These are phyloP conservation scores for Clupea harengus DNA, from an alignment of 2,113 vertebrate genomes.

Conservation along the genomic window DNA sequence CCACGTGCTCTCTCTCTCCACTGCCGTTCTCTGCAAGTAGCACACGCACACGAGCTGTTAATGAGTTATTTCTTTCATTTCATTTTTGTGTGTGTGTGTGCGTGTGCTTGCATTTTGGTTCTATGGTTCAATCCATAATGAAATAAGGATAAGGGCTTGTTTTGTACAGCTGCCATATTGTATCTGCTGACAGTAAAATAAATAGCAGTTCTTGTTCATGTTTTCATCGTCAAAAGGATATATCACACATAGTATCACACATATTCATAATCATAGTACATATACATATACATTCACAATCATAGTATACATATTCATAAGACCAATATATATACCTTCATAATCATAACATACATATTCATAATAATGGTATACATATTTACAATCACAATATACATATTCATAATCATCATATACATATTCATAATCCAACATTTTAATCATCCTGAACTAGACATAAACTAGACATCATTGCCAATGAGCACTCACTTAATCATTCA, in stretches of 20 bases:
- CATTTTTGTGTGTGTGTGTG: neutral
- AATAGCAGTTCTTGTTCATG: neutral
- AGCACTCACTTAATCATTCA: neutral
- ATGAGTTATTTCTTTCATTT: conserved; percentile 9
- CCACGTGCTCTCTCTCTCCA: neutral
- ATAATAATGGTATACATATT: too few relatives aligned
- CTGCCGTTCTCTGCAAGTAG: neutral
- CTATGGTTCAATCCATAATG: too few relatives aligned
- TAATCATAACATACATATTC: too few relatives aligned
- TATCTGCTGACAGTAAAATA: neutral
- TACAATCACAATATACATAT: neutral
- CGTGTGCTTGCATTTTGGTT: neutral
- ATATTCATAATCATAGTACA: neutral
- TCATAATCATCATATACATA: neutral
- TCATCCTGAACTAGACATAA: neutral
- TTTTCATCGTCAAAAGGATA: neutral
- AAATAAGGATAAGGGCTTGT: too few relatives aligned
- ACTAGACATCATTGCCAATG: neutral
- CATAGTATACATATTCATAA: too few relatives aligned
- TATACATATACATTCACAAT: too few relatives aligned
- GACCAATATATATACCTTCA: too few relatives aligned
- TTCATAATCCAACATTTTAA: neutral
- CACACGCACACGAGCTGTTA: neutral
- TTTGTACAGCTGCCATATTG: neutral
- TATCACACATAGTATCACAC: neutral